These are phyloP conservation scores for Micronisus gabar DNA, from an alignment of 2,113 vertebrate genomes.

Conservation along the genomic window DNA sequence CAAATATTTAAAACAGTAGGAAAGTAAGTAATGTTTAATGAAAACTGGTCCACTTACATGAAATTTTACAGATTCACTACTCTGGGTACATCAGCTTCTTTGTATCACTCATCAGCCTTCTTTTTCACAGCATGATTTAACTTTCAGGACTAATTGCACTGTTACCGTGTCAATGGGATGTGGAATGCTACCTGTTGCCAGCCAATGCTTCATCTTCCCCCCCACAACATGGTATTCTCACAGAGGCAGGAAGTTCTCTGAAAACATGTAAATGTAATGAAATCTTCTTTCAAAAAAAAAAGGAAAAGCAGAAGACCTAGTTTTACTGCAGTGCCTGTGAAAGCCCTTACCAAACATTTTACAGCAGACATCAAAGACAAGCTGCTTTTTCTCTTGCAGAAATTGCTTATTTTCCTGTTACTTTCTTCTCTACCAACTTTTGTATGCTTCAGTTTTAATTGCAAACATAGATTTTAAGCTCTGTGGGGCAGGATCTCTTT, in stretches of 20 bases:
- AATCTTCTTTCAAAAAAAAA: neutral
- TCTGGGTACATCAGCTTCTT: neutral
- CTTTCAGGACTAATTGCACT: neutral
- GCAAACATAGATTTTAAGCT: neutral
- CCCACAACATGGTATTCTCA: neutral
- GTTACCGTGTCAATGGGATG: neutral
- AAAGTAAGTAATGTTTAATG: neutral
- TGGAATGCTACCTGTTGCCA: fast-evolving
- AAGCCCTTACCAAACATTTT: neutral
- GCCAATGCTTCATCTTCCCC: neutral
- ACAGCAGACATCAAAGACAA: neutral
- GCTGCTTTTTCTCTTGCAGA: neutral
- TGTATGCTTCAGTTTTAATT: neutral
- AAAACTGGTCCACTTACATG: neutral
- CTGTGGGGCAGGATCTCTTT: neutral
- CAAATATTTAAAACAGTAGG: neutral
- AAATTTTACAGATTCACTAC: neutral
- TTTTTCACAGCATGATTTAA: neutral
- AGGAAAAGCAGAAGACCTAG: neutral
- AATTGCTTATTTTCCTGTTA: neutral
- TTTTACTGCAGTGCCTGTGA: neutral
- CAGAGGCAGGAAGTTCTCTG: neutral
- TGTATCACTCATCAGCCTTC: neutral
- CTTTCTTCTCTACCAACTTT: neutral
- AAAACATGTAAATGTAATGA: neutral